phyloP scores from a whole-genome alignment of 2,797 vertebrate species.

The Onychomys leucogaster region DNA sequence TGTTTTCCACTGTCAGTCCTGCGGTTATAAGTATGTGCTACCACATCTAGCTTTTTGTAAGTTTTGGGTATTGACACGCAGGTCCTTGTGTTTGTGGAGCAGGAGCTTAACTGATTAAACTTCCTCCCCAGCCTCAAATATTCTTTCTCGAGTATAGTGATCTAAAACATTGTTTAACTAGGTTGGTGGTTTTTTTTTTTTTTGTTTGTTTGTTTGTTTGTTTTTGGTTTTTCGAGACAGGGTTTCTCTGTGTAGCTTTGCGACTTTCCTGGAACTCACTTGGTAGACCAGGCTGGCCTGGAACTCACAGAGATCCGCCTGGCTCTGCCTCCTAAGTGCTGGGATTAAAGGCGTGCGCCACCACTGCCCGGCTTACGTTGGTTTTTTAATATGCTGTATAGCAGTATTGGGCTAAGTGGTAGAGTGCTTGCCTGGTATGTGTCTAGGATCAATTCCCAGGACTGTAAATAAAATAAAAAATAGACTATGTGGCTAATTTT shows the following conservation, averaged over 20 bases:
- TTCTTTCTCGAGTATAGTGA: background rate
- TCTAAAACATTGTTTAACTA: conserved; percentile 4
- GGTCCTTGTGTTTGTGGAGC: background rate
- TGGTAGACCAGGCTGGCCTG: no score
- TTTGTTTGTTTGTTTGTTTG: no score
- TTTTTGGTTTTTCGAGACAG: no score
- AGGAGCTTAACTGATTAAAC: background rate
- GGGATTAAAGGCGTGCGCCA: no score
- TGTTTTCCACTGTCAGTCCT: background rate
- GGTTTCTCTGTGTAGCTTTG: no score
- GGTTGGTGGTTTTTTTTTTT: no score
- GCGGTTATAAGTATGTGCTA: background rate
- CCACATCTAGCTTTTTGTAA: background rate
- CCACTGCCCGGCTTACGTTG: no score
- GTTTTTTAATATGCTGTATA: background rate
- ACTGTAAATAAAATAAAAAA: background rate
- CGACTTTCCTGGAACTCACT: no score
- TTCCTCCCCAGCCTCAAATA: background rate
- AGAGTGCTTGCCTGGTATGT: background rate
- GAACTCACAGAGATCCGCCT: no score
- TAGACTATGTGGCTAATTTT: background rate
- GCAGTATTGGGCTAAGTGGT: background rate
- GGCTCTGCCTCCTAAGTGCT: no score
- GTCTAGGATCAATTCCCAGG: background rate
- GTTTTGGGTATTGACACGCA: background rate